Conservation (phyloP, 2,888 invertebrate genomes). For the Eledona agricola region DNA sequence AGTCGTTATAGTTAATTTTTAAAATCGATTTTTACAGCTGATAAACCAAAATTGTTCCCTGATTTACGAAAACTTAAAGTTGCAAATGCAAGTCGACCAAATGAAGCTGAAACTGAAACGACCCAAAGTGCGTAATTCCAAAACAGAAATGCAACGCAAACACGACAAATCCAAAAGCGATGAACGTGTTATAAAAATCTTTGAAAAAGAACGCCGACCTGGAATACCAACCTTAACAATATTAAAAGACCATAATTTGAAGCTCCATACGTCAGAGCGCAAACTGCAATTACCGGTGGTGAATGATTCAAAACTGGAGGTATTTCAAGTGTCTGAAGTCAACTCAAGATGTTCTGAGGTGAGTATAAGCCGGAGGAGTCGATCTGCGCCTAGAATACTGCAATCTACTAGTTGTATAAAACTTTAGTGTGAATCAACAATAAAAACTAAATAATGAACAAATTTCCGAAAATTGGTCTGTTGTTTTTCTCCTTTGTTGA, state of each 20-base stretch:
- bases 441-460: too few species aligned
- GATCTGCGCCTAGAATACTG: slow-evolving; percentile 40
- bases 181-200: slow-evolving; percentile 49
- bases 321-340: slow-evolving; percentile 48
- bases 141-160: slow-evolving; percentile 52
- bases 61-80: slow-evolving; percentile 60
- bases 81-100: slow-evolving; percentile 58
- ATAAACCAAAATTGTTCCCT: slow-evolving; percentile 59
- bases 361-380: slow-evolving; percentile 36
- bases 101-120: slow-evolving; percentile 51
- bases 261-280: slow-evolving; percentile 8
- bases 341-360: slow-evolving; percentile 38
- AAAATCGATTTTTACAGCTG: slow-evolving; percentile 53
- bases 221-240: slow-evolving; percentile 50
- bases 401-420: too few species aligned
- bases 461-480: too few species aligned
- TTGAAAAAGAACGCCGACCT: slow-evolving; percentile 44
- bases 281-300: slow-evolving; percentile 37
- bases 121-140: slow-evolving; percentile 48
- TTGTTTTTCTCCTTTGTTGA: too few species aligned
- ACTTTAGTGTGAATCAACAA: too few species aligned
- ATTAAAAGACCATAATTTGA: slow-evolving; percentile 33
- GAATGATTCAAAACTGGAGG: slow-evolving; percentile 43
- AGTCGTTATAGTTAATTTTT: too few species aligned
- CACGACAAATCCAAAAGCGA: slow-evolving; percentile 38